phyloP scores from a whole-genome alignment of 1,140 invertebrate species.

The Heterodera carotae region DNA sequence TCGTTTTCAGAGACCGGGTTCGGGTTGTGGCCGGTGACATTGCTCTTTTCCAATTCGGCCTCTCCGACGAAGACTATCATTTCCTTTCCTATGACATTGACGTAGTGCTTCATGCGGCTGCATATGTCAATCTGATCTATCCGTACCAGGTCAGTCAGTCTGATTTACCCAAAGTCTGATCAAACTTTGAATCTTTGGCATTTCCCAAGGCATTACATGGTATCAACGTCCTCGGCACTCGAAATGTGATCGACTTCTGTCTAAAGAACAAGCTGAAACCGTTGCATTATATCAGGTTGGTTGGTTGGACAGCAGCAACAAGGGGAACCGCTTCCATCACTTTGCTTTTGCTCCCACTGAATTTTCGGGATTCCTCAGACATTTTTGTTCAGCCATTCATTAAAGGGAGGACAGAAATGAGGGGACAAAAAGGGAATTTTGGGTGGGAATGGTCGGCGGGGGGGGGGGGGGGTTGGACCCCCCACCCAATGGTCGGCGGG shows the following conservation, averaged over 20 bases:
- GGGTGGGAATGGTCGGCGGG: too few relatives aligned
- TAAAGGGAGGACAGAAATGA: neutral
- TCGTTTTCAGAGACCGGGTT: conserved; percentile 62
- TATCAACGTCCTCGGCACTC: conserved; percentile 69
- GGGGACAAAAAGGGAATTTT: too few relatives aligned
- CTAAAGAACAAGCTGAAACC: conserved; percentile 69
- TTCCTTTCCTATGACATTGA: conserved; percentile 69
- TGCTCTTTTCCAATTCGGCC: conserved; percentile 68
- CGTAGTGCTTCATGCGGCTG: conserved; percentile 69
- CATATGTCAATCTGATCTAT: conserved; percentile 69
- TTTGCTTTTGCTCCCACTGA: too few relatives aligned
- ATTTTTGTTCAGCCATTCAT: too few relatives aligned
- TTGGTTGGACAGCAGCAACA: too few relatives aligned
- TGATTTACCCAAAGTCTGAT: too few relatives aligned
- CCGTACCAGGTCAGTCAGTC: conserved; percentile 67
- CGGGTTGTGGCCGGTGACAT: conserved; percentile 68
- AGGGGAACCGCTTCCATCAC: too few relatives aligned
- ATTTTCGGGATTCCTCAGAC: too few relatives aligned
- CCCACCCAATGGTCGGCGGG: too few relatives aligned
- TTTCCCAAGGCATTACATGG: conserved; percentile 66
- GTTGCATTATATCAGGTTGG: conserved; percentile 65
- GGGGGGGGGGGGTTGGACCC: too few relatives aligned
- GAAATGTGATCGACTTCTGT: conserved; percentile 69
- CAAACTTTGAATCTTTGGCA: too few relatives aligned
- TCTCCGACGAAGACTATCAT: conserved; percentile 68